phyloP scores from a whole-genome alignment of 35 echinoderm and acorn worm genomes.

The Chiridota heheva region DNA sequence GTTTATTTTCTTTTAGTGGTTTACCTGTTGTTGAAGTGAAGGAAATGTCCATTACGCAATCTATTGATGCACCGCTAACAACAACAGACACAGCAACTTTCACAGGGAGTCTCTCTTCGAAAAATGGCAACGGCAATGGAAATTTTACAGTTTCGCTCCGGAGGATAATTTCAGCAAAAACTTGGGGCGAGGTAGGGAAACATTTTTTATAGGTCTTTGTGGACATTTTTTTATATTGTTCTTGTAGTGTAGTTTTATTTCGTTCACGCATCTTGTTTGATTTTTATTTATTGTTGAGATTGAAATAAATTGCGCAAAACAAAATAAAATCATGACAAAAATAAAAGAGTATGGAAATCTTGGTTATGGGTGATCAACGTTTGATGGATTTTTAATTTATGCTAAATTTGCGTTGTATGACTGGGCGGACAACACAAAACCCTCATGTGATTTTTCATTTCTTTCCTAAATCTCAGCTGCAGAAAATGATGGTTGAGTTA shows the following conservation, averaged over 20 bases:
- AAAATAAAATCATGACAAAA: too few species aligned
- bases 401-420: too few species aligned
- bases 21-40: conserved; percentile 75
- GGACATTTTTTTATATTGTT: background rate
- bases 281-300: too few species aligned
- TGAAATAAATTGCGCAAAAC: too few species aligned
- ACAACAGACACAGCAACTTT: conserved; percentile 69
- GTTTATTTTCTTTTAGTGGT: conserved; percentile 25
- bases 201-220: background rate
- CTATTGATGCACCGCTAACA: conserved; percentile 88
- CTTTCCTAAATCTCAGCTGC: too few species aligned
- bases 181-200: conserved; percentile 90
- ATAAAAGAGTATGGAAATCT: too few species aligned
- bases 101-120: conserved; percentile 76
- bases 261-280: background rate
- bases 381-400: too few species aligned
- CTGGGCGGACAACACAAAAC: too few species aligned
- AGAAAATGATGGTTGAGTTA: too few species aligned
- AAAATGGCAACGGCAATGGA: conserved; percentile 88
- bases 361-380: too few species aligned
- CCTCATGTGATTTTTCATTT: too few species aligned
- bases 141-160: conserved; percentile 65
- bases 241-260: background rate
- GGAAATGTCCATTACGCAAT: conserved; percentile 90
- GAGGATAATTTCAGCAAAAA: conserved; percentile 64